Percentiles rank a stretch among this genome's conserved stretches.
These are phyloP conservation scores for Pachycephala philippinensis DNA, from an alignment of 2,113 vertebrate species.

Conservation along the genomic window DNA sequence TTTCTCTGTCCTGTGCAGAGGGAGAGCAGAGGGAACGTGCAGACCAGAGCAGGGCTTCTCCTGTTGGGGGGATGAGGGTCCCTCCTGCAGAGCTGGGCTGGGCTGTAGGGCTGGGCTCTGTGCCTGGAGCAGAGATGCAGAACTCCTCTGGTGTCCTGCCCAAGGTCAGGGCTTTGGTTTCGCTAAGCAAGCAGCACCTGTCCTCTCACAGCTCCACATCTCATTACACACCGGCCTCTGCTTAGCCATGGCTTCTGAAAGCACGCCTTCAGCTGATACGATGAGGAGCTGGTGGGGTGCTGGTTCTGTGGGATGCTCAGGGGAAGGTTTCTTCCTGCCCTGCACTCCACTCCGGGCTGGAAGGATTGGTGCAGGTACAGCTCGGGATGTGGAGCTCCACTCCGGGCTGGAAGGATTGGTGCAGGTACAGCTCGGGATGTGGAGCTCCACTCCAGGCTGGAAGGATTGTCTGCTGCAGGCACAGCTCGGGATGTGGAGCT, in stretches of 20 bases:
- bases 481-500: background rate
- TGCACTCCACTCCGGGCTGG: background rate
- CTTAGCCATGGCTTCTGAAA: background rate
- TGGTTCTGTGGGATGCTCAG: background rate
- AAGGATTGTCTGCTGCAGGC: background rate
- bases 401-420: too few species aligned
- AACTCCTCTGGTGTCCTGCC: background rate
- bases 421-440: too few species aligned
- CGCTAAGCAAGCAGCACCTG: background rate
- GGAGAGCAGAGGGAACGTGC: background rate
- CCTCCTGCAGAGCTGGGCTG: background rate
- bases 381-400: background rate
- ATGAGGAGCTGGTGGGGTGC: background rate
- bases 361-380: background rate
- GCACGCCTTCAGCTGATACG: conserved; percentile 7
- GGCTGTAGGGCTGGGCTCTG: background rate
- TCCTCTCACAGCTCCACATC: background rate
- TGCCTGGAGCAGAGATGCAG: background rate
- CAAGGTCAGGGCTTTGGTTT: conserved; percentile 57
- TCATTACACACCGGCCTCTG: background rate
- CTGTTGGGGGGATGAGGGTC: background rate
- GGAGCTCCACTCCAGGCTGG: background rate
- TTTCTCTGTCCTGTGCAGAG: background rate
- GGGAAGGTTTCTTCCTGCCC: background rate
- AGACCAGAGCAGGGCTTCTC: background rate